phyloP scores from a whole-genome alignment of 2,888 invertebrate genomes.

The Iselma pallidipennis region DNA sequence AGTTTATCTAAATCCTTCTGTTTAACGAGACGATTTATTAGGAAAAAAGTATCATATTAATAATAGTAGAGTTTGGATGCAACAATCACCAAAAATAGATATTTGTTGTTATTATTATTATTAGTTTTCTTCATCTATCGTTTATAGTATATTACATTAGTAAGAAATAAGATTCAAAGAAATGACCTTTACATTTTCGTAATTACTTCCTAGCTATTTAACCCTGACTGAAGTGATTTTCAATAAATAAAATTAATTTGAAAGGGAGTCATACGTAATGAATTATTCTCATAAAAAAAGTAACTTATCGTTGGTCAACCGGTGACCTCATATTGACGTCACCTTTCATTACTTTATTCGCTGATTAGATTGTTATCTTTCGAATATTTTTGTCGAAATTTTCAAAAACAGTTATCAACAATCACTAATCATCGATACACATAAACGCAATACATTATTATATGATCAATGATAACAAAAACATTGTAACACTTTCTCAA shows the following conservation, averaged over 20 bases:
- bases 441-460: no score
- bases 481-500: background rate
- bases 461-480: background rate
- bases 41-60: no score
- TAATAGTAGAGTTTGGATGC: background rate
- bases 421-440: no score
- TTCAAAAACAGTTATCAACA: no score
- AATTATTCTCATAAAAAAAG: constrained; percentile 6
- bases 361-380: background rate
- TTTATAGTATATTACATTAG: background rate
- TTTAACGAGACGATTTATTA: no score
- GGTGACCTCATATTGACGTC: background rate
- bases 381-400: no score
- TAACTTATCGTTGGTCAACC: background rate
- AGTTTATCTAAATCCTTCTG: constrained; percentile 18
- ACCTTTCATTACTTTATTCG: no score
- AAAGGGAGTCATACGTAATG: constrained; percentile 8
- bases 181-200: constrained; percentile 26
- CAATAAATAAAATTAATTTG: constrained; percentile 17
- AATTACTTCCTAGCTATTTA: constrained; percentile 25
- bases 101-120: background rate
- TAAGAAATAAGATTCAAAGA: constrained; percentile 9
- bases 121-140: no score
- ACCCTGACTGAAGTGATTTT: constrained; percentile 22
- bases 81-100: constrained; percentile 18